Evolutionary conservation across 2,113 vertebrate species (phyloP), one percentile per base, ranked within the genome.

Genomic region (Grallaria varia): DNA sequence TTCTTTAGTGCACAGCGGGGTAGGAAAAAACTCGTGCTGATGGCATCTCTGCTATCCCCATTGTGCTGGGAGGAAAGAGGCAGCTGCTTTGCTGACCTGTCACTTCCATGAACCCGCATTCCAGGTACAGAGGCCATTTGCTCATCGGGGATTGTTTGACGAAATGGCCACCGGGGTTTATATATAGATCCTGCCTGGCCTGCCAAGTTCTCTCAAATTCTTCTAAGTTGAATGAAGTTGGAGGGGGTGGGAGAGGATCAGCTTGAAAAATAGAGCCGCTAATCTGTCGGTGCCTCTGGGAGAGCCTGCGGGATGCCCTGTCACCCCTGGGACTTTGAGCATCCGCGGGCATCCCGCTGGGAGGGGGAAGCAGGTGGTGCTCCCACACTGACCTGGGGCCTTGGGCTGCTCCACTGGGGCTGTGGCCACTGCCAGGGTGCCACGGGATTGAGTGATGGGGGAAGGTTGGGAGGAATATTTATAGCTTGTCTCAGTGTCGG

Each of bases 71-170:
- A 62, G 37, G 84, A 78, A 58, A 52, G 85, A 81, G 71, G 80
- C 96, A 73, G 90, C 91, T 94, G 80, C 56, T 82, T 28, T 47
- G 94, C 95, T 95, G 95, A 95, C 93, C 92, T 66, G 80, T 39
- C 80, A 67, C 86, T 95, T 67, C 77, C 95, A 69, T 56, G 79
- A 92, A 94, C 91, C 96, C 74, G 0, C 74, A 92, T 97, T 98
- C 95, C 94, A 97, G 96, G 96, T 97, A 97, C 84, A 60, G 91
- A 55, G 85, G 90, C 89, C 87, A 87, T 78, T 87, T 94, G 91
- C 91, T 94, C 91, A 71, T 85, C 2, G 3, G 53, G 45, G 69
- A 24, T 94, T 12, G 47, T 83, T 96, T 95, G 97, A 84, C 8
- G 86, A 89, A 95, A 87, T 52, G 88, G 60, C 82, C 80, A 59